Evolutionary conservation across 1,140 invertebrate genomes (phyloP).

Genomic region (Drosophila kikkawai): DNA sequence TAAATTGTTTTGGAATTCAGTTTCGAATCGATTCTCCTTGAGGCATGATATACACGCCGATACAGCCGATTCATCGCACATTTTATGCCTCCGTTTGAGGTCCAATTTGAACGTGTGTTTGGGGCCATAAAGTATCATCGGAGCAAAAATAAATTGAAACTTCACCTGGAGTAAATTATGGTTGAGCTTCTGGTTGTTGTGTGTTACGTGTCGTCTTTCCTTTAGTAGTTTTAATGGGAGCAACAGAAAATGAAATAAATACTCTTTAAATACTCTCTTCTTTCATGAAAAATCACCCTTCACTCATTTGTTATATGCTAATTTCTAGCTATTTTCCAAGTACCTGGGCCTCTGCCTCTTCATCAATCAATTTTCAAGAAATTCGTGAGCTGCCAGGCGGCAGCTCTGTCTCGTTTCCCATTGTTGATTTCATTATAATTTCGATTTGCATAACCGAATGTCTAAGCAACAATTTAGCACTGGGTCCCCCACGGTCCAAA

Average conservation of each 20-base stretch:
- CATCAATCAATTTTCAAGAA: constrained; percentile 46
- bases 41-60: constrained; percentile 36
- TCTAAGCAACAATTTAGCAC: constrained; percentile 70
- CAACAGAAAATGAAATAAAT: too few relatives aligned
- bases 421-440: constrained; percentile 83
- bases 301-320: not conserved
- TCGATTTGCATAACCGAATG: constrained; percentile 81
- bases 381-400: constrained; percentile 11
- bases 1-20: constrained; percentile 80
- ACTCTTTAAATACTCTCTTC: not conserved
- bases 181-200: not conserved
- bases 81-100: constrained; percentile 40
- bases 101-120: constrained; percentile 32
- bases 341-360: not conserved
- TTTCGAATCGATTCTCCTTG: constrained; percentile 66
- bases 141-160: constrained; percentile 34
- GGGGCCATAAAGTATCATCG: constrained; percentile 19
- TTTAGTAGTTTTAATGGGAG: constrained; percentile 1
- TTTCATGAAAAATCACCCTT: not conserved
- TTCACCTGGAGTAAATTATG: constrained; percentile 28
- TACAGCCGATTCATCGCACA: constrained; percentile 36
- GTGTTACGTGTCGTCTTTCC: not conserved
- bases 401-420: constrained; percentile 1
- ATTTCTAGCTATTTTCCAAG: not conserved
- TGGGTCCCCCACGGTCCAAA: constrained; percentile 11